Percentiles rank a stretch among this genome's conserved stretches.
Conservation (phyloP, 2,888 invertebrate genomes). For the Amblyteles armatorius region DNA sequence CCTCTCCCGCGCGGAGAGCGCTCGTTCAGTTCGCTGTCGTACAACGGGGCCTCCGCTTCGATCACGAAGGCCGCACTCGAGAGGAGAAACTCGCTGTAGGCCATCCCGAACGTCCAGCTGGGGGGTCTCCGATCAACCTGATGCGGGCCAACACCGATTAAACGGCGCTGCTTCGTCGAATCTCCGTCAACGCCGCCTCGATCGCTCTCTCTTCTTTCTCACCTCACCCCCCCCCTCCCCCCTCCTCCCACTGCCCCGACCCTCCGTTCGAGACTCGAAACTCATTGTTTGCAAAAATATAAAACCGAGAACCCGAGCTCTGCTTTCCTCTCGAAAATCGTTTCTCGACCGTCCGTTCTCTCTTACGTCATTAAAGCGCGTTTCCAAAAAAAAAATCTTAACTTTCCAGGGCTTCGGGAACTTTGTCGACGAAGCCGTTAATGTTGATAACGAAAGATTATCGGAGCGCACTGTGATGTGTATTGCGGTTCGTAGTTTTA, state of each 20-base stretch:
- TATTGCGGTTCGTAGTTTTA: neutral
- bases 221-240: conserved; percentile 14
- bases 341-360: neutral
- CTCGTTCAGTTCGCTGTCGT: conserved; percentile 56
- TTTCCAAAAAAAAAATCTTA: neutral
- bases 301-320: neutral
- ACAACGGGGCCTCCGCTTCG: conserved; percentile 48
- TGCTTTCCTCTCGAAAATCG: conserved; percentile 2
- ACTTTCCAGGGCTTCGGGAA: neutral
- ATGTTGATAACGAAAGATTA: neutral
- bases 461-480: neutral
- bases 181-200: conserved; percentile 76
- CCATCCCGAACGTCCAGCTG: conserved; percentile 76
- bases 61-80: conserved; percentile 61
- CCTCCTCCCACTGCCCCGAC: neutral
- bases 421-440: neutral
- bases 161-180: conserved; percentile 81
- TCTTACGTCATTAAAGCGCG: neutral
- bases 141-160: conserved; percentile 83
- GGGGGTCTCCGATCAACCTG: conserved; percentile 84
- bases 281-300: conserved; percentile 13
- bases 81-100: conserved; percentile 38
- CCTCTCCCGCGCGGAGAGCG: conserved; percentile 25
- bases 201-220: conserved; percentile 37
- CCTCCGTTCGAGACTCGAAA: neutral